Conservation (phyloP, 2,888 invertebrate genomes). For the Aspidapion aeneum region DNA sequence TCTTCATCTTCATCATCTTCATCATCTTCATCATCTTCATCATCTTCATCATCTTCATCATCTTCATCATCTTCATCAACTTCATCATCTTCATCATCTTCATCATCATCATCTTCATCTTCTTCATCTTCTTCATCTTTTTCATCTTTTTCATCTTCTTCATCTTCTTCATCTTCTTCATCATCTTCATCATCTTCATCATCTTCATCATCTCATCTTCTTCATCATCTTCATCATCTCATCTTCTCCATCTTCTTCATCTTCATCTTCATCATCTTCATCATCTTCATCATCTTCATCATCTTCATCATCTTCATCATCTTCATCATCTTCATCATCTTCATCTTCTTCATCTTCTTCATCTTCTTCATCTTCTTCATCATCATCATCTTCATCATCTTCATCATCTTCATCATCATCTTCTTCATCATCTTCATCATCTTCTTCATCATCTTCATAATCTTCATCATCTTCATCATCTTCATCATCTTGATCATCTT, state of each 20-base stretch:
- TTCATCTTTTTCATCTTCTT: background rate
- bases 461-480: background rate
- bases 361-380: background rate
- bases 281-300: background rate
- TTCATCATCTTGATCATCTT: background rate
- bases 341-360: constrained; percentile 1
- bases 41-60: background rate
- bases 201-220: too few species aligned
- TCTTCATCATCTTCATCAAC: background rate
- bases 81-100: background rate
- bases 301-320: background rate
- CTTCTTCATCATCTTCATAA: background rate
- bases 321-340: background rate
- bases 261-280: background rate
- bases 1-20: background rate
- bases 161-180: background rate
- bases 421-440: background rate
- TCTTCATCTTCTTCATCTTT: background rate
- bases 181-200: background rate
- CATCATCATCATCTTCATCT: background rate
- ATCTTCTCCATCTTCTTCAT: too few species aligned
- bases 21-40: background rate
- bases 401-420: background rate
- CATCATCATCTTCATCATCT: background rate
- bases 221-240: too few species aligned